phyloP scores from a whole-genome alignment of 2,888 invertebrate genomes.

The Tetheella fluctuosa region DNA sequence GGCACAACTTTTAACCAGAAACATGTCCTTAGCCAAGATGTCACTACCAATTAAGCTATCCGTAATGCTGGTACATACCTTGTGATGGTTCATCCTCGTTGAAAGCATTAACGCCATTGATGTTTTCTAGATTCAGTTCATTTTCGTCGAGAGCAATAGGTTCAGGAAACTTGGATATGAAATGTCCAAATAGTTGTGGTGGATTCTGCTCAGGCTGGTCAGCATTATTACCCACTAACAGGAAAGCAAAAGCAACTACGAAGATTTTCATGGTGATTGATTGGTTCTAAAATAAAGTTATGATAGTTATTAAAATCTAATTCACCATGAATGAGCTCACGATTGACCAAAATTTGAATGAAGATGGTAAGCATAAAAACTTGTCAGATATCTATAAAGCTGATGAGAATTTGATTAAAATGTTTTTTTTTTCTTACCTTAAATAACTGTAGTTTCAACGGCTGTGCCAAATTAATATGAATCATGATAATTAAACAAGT shows the following conservation, averaged over 20 bases:
- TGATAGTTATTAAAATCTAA: not conserved
- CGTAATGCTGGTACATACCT: not conserved
- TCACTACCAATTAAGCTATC: not conserved
- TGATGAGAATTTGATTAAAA: not conserved
- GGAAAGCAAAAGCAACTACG: not conserved
- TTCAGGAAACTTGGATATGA: not conserved
- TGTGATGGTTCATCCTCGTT: not conserved
- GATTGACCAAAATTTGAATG: too few species aligned
- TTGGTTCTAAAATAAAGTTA: not conserved
- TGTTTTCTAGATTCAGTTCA: not conserved
- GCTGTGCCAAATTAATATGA: not conserved
- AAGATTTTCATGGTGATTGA: constrained; percentile 6
- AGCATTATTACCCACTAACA: not conserved
- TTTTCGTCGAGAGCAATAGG: not conserved
- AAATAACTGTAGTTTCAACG: not conserved
- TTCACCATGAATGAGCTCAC: too few species aligned
- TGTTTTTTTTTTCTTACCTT: not conserved
- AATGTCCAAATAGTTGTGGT: not conserved
- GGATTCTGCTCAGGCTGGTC: not conserved
- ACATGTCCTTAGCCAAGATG: too few species aligned
- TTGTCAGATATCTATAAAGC: too few species aligned
- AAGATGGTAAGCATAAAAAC: too few species aligned
- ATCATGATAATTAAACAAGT: not conserved
- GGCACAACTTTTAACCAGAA: too few species aligned
- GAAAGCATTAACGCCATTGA: not conserved